Evolutionary conservation across 2,888 invertebrate species (phyloP), one percentile per base, ranked within the genome.

Genomic region (Chrysina gloriosa): DNA sequence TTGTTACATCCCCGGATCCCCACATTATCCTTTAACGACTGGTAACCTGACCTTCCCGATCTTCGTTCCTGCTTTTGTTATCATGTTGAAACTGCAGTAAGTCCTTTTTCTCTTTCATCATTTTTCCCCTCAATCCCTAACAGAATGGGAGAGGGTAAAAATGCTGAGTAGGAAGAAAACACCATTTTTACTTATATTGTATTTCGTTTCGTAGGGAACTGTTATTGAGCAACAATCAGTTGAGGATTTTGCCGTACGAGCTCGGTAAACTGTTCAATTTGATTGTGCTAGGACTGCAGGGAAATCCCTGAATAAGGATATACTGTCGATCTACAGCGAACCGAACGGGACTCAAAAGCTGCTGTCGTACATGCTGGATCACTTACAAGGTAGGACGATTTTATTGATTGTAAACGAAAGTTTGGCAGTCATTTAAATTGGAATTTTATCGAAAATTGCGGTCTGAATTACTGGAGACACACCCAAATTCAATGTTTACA

Each of bases 211-310:
- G 54, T 86, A 95, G 97, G 85, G 98, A 98, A 86, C 89, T 99
- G 77, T 90, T 95, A 80, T 87, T 99, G 75, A 95, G 95, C 85
- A 92, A 98, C 85, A 99, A 99, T 86, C 92, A 92, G 84, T 89
- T 99, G 77, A 90, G 97, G 74, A 92, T 93, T 76, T 87, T 99
- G 79, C 99, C 99, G 2, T 97, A 95, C 84, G 98, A 98, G 86
- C 88, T 99, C 77, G 99, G 99, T 76, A 97, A 97, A 85, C 88
- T 98, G 77, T 99, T 98, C 85, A 96, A 98, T 85, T 89, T 99
- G 73, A 94, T 96, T 84, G 90, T 94, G 79, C 88, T 99, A 75
- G 96, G 97, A 80, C 87, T 95, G 76, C 92, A 94, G 80, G 97
- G 97, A 21, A 98, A 98, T 87, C 98, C 97, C 39, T 98, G 72